Base-by-base conservation (phyloP, 35 echinoderm and acorn worm species). In the Holothuria glaberrima region DNA sequence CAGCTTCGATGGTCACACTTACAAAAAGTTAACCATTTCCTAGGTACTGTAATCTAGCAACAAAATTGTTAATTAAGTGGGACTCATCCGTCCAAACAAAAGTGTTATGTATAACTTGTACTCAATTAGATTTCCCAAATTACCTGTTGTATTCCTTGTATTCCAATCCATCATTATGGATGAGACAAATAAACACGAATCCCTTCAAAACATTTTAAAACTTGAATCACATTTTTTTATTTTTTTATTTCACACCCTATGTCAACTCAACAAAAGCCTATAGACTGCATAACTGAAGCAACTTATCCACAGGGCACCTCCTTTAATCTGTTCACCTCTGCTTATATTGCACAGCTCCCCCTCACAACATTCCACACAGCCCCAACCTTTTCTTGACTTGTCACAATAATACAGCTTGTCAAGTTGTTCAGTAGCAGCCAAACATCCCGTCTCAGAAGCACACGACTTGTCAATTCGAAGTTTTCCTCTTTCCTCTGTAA, bases 401-500 rank as follows among this genome's bases (percentile, higher is more conserved):
- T 94, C 95, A 60, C 95, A 97, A 26, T 88, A 97, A 58, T 97
- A 97, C 16, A 80, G 86, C 48, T 97, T 97, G 58, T 61, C 75
- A 22, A 97, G 86, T 29, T 97, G 95, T 34, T 36, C 60, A 32
- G 86, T 91, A 18, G 95, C 95, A 17, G 89, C 89, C 36, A 27
- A 45, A 58, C 95, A 97, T 14, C 95, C 95, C 3, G 75, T 36
- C 69, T 89, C 20, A 71, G 95, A 94, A 13, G 95, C 89, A 85
- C 95, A 97, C 9, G 56, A 88, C 69, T 97, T 97, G 72, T 97
- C 95, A 58, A 97, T 97, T 19, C 92, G 56, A 30, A 94, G 71
- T 59, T 97, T 97, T 41, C 92, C 95, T 86, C 95, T 68, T 62
- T 93, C 92, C 36, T 62, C 95, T 97, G 76, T 30, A 88, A 58